Percentiles rank a stretch among this genome's conserved stretches.
Evolutionary conservation across 2,797 vertebrate species (phyloP).

Genomic region (Anisognathus igniventris): DNA sequence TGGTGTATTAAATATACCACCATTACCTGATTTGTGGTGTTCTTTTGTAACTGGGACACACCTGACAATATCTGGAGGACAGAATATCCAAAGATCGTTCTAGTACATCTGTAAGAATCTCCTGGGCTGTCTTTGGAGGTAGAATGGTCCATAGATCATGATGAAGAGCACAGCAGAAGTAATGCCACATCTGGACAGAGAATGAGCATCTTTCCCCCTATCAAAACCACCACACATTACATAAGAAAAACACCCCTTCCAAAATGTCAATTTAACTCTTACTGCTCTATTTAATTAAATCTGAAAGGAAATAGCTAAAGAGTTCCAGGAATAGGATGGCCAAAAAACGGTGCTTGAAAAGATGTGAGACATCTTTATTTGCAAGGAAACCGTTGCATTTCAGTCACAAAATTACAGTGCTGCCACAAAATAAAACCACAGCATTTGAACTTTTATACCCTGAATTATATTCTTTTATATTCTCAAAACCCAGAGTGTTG

Average conservation of each 20-base stretch:
- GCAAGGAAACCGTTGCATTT: conserved; percentile 56
- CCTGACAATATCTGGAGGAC: conserved; percentile 85
- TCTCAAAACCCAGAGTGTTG: not conserved
- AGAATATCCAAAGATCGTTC: conserved; percentile 84
- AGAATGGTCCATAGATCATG: conserved; percentile 88
- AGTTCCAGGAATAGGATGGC: conserved; percentile 55
- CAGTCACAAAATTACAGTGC: conserved; percentile 5
- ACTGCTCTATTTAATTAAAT: conserved; percentile 71
- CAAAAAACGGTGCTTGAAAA: conserved; percentile 65
- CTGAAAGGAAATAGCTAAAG: conserved; percentile 71
- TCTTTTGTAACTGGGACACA: conserved; percentile 85
- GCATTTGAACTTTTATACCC: not conserved
- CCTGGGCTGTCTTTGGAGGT: conserved; percentile 80
- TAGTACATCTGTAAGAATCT: conserved; percentile 85
- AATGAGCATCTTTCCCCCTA: conserved; percentile 97
- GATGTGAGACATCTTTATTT: conserved; percentile 69
- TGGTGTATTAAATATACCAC: not conserved
- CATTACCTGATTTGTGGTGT: conserved; percentile 90
- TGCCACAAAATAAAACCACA: conserved; percentile 21
- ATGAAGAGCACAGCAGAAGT: conserved; percentile 88
- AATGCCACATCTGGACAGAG: conserved; percentile 98
- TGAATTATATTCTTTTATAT: not conserved
- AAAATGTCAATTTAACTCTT: conserved; percentile 61
- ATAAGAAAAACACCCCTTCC: conserved; percentile 36
- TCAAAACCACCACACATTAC: conserved; percentile 68